Evolutionary conservation across 2,797 vertebrate genomes (phyloP).

Genomic region (Caiman crocodilus): DNA sequence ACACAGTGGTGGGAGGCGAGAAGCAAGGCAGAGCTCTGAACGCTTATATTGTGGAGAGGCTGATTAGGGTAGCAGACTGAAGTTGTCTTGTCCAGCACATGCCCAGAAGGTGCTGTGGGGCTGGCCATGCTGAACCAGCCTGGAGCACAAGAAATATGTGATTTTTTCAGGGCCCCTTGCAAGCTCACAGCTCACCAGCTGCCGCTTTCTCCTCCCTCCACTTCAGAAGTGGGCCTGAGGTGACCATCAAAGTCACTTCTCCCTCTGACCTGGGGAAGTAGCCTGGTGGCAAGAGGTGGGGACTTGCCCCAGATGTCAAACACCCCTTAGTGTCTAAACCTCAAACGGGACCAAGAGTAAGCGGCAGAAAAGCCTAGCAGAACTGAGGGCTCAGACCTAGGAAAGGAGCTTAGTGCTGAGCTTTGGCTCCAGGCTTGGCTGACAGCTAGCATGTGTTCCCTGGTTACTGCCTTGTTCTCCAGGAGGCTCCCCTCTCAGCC

Average conservation of each 20-base stretch:
- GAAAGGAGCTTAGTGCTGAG: background rate
- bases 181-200: background rate
- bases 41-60: background rate
- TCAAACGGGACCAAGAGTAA: background rate
- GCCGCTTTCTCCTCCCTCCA: background rate
- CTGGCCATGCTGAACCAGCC: background rate
- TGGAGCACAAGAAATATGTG: background rate
- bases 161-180: background rate
- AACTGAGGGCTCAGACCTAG: background rate
- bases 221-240: background rate
- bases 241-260: background rate
- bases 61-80: background rate
- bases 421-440: background rate
- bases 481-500: background rate
- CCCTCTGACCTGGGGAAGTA: too few species aligned
- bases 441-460: background rate
- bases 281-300: background rate
- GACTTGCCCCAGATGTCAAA: background rate
- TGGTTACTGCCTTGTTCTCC: background rate
- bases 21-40: background rate
- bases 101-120: too few species aligned
- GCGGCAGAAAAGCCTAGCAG: too few species aligned
- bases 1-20: background rate
- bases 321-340: background rate
- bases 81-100: background rate